phyloP scores from a whole-genome alignment of 2,797 vertebrate genomes.

The Hypotaenidia okinawae region DNA sequence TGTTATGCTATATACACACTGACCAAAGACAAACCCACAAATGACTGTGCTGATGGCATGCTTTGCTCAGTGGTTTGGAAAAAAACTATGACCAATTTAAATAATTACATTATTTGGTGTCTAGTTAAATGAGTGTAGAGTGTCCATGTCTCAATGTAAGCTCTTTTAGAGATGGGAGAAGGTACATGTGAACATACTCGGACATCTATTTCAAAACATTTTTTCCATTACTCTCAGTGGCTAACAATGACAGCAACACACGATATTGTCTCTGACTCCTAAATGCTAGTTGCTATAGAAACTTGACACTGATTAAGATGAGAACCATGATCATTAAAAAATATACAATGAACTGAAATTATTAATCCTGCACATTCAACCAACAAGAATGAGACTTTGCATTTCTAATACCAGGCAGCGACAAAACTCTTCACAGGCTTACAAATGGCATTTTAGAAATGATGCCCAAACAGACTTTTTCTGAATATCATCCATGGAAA shows the following conservation, averaged over 20 bases:
- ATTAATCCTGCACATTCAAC: not conserved
- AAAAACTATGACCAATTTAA: not conserved
- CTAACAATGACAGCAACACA: not conserved
- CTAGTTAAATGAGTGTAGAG: not conserved
- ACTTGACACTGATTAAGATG: not conserved
- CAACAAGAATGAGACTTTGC: not conserved
- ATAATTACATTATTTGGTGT: not conserved
- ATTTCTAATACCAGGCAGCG: not conserved
- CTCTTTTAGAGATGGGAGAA: not conserved
- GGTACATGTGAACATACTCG: not conserved
- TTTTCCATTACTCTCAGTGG: not conserved
- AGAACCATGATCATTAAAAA: not conserved
- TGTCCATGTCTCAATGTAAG: not conserved
- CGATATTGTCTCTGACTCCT: not conserved
- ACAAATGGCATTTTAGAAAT: not conserved
- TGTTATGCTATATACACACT: not conserved
- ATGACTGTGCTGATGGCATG: not conserved
- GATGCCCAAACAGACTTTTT: not conserved
- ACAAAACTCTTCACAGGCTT: not conserved
- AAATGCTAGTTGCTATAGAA: conserved; percentile 18
- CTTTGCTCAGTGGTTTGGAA: not conserved
- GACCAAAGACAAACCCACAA: not conserved
- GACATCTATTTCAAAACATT: not conserved
- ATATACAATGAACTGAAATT: not conserved
- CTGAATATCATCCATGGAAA: not conserved